These are phyloP conservation scores for Acanthiza pusilla DNA, from an alignment of 2,797 vertebrate genomes.

Conservation along the genomic window DNA sequence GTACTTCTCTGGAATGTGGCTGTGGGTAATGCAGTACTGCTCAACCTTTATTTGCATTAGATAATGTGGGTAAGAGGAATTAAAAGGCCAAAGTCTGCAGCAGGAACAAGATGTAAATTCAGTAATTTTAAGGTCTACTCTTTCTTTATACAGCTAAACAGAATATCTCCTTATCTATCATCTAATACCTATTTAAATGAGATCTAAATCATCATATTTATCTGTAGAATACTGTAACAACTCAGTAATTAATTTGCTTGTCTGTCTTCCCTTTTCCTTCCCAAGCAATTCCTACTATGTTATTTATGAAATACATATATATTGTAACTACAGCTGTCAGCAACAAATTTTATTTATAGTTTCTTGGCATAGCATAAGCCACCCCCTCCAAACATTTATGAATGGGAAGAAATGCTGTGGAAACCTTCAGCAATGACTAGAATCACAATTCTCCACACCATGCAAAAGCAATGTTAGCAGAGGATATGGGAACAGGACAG, in stretches of 20 bases:
- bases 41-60: background rate
- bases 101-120: background rate
- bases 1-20: background rate
- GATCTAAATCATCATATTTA: background rate
- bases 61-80: background rate
- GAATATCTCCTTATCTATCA: background rate
- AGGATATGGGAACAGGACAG: background rate
- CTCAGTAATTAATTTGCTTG: background rate
- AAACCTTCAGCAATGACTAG: background rate
- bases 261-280: background rate
- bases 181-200: background rate
- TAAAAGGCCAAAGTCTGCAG: background rate
- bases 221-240: background rate
- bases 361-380: background rate
- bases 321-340: background rate
- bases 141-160: background rate
- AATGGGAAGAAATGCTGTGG: background rate
- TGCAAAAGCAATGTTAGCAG: background rate
- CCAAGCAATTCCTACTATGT: background rate
- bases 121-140: background rate
- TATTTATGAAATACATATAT: background rate
- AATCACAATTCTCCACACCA: background rate
- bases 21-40: background rate
- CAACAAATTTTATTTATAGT: background rate
- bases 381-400: background rate